These are phyloP conservation scores for Drosophila histrio DNA, from an alignment of 2,888 invertebrate genomes.

Conservation along the genomic window DNA sequence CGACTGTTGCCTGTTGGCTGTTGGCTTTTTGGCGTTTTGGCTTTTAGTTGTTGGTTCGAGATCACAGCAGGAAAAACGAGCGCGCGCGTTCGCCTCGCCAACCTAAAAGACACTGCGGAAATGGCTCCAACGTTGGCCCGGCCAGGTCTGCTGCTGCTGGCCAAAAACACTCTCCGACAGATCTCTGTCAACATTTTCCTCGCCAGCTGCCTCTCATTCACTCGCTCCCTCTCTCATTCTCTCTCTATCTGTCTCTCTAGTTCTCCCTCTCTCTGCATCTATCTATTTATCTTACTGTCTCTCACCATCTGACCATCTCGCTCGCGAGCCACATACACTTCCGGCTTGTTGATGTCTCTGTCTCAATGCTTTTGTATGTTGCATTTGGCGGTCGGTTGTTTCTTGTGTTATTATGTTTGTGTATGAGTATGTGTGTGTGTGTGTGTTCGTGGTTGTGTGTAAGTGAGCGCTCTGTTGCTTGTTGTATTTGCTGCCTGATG, in stretches of 20 bases:
- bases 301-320: constrained; percentile 29
- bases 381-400: constrained; percentile 50
- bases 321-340: constrained; percentile 48
- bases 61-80: constrained; percentile 60
- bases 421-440: constrained; percentile 11
- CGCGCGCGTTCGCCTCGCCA: constrained; percentile 80
- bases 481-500: constrained; percentile 36
- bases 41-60: constrained; percentile 39
- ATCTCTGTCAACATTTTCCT: constrained; percentile 56
- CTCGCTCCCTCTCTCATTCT: constrained; percentile 12
- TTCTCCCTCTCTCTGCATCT: constrained; percentile 1
- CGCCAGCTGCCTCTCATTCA: constrained; percentile 8
- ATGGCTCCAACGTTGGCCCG: constrained; percentile 51
- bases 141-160: constrained; percentile 28
- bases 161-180: constrained; percentile 42
- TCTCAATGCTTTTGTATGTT: constrained; percentile 54
- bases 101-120: constrained; percentile 81
- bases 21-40: constrained; percentile 17
- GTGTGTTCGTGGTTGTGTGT: constrained; percentile 15
- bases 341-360: constrained; percentile 63
- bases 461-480: constrained; percentile 24
- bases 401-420: constrained; percentile 10
- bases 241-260: constrained; percentile 4
- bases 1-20: not conserved
- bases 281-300: constrained; percentile 6